Percentiles rank a stretch among this genome's conserved stretches.
Conservation (phyloP, 2,797 vertebrate genomes). For the Danio kyathit region DNA sequence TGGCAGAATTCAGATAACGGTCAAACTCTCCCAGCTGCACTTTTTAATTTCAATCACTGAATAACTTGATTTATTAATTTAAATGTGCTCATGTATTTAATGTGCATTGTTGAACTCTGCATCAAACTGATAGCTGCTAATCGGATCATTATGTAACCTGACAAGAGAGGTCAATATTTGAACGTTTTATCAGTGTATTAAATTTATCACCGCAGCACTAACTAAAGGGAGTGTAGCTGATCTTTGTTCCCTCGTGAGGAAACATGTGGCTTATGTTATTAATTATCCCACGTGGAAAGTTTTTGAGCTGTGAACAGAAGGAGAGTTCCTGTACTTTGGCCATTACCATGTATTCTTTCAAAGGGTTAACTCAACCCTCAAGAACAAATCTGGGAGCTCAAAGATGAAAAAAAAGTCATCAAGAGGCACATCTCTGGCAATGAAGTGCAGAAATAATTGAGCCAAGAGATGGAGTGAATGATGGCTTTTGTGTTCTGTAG, state of each 20-base stretch:
- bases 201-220: conserved; percentile 15
- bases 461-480: background rate
- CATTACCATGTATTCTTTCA: background rate
- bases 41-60: background rate
- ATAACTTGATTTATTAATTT: conserved; percentile 32
- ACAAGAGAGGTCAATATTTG: conserved; percentile 40
- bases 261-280: conserved; percentile 16
- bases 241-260: conserved; percentile 31
- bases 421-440: background rate
- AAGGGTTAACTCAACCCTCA: conserved; percentile 6
- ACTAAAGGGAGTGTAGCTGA: conserved; percentile 12
- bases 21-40: background rate
- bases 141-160: conserved; percentile 31
- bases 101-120: background rate
- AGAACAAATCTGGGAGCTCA: conserved; percentile 44
- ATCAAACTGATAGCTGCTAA: conserved; percentile 4
- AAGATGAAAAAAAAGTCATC: background rate
- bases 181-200: conserved; percentile 29
- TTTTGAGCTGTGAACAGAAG: conserved; percentile 53
- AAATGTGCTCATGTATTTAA: conserved; percentile 29
- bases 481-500: background rate
- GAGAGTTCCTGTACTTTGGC: conserved; percentile 20
- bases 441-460: conserved; percentile 28
- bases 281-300: background rate
- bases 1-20: conserved; percentile 70